Base-by-base conservation (phyloP, 2,888 invertebrate species). In the Apodemia duryi region DNA sequence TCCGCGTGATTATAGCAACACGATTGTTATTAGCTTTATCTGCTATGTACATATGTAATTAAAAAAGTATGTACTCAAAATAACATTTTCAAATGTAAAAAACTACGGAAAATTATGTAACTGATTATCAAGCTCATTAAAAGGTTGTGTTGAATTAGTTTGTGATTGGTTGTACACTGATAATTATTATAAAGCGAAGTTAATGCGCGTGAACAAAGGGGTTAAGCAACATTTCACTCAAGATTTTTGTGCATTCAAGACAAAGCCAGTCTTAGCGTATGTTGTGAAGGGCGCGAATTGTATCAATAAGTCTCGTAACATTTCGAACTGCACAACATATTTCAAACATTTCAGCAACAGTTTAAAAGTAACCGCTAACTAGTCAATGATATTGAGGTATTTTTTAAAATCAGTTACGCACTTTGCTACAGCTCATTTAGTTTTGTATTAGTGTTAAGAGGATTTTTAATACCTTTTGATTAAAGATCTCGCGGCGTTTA, bases 381-480 rank as follows among this genome's bases (percentile, higher is more conserved):
- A 69, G 69, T 69, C 69, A 69, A 41, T 65, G 60, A 64, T 57
- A 32, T 57, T 57, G 57, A 57, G 32, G 57, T 57, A 57, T 57
- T 57, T 57, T 54, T 57, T 57, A 1, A 57, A 57, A 57, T 57
- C 57, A 57, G 57, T 57, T 32, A 57, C 57, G 13, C 32, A 57
- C 57, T 57, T 29, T 29, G 29, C 57, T 32, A 32, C 29, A 32
- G 57, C 57, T 57, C 57, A 57, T 57, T 57, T 46, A 46, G 46
- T 46, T 29, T 52, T 57, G 11, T 57, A 57, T 29, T 64, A 64
- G 64, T 32, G 32, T 57, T 57, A 64, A 61, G 28, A 46, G 60
- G 60, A 70, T 76, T 78, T 84, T 79, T 77, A 73, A 78, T 82
- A 79, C 76, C 77, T 78, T 74, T 73, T 76, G 75, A 13, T 61